Conservation (phyloP, 2,888 invertebrate genomes). For the Pherbina coryleti region DNA sequence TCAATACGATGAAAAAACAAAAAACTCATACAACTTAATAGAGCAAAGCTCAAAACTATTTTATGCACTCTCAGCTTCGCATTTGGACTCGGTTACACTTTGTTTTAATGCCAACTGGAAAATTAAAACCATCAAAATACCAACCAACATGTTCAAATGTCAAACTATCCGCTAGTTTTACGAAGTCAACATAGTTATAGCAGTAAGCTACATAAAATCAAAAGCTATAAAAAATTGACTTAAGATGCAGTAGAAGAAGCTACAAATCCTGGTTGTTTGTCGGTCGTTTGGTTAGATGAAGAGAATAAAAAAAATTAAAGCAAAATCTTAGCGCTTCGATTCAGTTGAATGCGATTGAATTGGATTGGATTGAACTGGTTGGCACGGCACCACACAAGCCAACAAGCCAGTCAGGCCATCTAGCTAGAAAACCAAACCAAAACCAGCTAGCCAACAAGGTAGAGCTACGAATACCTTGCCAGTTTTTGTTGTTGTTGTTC, state of each 20-base stretch:
- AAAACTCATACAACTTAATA: too few species aligned
- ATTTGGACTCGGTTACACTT: neutral
- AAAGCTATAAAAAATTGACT: too few species aligned
- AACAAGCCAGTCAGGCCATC: neutral
- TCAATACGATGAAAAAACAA: too few species aligned
- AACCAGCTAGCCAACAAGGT: neutral
- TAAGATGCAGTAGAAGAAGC: neutral
- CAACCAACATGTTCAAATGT: neutral
- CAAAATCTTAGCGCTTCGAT: neutral
- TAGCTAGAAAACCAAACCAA: constrained; percentile 2
- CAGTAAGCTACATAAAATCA: too few species aligned
- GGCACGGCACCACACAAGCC: neutral
- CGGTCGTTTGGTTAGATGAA: neutral
- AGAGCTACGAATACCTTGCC: too few species aligned
- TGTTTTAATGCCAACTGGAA: neutral
- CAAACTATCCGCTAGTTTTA: neutral
- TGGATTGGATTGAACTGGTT: neutral
- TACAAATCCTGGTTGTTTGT: neutral
- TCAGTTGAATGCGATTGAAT: neutral
- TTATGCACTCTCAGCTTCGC: too few species aligned
- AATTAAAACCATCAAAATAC: neutral
- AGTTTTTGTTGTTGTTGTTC: neutral
- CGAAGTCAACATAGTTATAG: too few species aligned
- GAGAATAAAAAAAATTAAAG: too few species aligned
- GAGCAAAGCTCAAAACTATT: neutral